Evolutionary conservation across 2,113 vertebrate species (phyloP).

Genomic region (Neopipo cinnamomea): DNA sequence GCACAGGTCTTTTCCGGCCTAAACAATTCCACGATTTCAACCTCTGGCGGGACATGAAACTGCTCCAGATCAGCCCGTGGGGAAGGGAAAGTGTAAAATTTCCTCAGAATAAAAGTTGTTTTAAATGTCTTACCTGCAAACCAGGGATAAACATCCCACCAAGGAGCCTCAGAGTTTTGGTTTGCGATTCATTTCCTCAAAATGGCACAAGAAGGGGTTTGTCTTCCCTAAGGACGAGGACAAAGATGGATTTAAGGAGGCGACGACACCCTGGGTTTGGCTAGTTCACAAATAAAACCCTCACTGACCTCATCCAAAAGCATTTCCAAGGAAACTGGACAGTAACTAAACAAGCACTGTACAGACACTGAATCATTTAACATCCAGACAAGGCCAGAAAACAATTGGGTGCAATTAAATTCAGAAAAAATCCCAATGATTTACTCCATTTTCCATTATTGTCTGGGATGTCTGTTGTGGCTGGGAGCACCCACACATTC

Average conservation of each 20-base stretch:
- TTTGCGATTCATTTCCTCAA: not conserved
- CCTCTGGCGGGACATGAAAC: not conserved
- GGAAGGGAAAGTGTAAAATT: not conserved
- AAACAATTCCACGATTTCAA: not conserved
- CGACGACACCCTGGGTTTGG: not conserved
- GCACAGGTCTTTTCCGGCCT: not conserved
- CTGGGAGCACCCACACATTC: not conserved
- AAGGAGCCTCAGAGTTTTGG: not conserved
- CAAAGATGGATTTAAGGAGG: not conserved
- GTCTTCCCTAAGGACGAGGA: not conserved
- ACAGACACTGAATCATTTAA: not conserved
- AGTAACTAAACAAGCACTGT: not conserved
- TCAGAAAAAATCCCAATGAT: not conserved
- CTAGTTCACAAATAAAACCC: not conserved
- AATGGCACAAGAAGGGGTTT: not conserved
- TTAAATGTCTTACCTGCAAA: not conserved
- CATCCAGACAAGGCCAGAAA: not conserved
- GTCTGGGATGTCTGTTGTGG: not conserved
- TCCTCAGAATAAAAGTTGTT: not conserved
- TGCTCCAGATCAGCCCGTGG: not conserved
- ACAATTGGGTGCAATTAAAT: not conserved
- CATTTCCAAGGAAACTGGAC: constrained; percentile 20
- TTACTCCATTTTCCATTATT: not conserved
- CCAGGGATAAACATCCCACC: not conserved
- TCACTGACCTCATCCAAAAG: not conserved